A percentile compares a stretch with the other conserved stretches of the same genome.
Evolutionary conservation across 2,888 invertebrate species (phyloP).

Genomic region (Eumerus sabulonum): DNA sequence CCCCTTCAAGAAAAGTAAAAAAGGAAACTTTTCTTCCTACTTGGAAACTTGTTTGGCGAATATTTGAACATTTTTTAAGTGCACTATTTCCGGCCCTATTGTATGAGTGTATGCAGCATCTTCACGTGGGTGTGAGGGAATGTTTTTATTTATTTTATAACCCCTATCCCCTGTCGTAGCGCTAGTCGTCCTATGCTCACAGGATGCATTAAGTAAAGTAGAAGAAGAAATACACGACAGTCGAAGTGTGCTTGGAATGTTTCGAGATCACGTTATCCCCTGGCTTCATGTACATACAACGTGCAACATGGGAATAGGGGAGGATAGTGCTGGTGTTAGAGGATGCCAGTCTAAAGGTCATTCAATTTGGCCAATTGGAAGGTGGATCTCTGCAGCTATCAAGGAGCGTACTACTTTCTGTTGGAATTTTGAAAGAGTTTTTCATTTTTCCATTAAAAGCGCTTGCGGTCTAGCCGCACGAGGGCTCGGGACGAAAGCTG

Average conservation of each 20-base stretch:
- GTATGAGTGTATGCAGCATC: conserved; percentile 28
- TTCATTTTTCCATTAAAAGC: conserved; percentile 25
- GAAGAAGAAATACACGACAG: conserved; percentile 23
- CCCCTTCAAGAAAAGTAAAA: not conserved
- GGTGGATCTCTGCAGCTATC: not conserved
- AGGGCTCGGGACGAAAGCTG: conserved; percentile 37
- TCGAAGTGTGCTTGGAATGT: conserved; percentile 57
- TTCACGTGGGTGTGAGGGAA: conserved; percentile 22
- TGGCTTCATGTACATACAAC: conserved; percentile 47
- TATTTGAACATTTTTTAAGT: conserved; percentile 70
- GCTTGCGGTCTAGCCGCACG: conserved; percentile 18
- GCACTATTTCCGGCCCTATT: conserved; percentile 74
- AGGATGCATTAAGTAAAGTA: conserved; percentile 52
- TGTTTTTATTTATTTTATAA: conserved; percentile 59
- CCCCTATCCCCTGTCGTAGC: not conserved
- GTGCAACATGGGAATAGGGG: conserved; percentile 8
- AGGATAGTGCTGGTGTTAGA: not conserved
- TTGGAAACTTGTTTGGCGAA: conserved; percentile 50
- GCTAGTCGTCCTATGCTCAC: not conserved
- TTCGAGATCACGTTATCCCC: conserved; percentile 43
- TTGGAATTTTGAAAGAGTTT: conserved; percentile 26
- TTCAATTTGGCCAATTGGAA: conserved; percentile 30
- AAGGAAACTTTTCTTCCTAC: conserved; percentile 44
- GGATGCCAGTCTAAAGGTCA: conserved; percentile 47
- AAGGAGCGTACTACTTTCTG: conserved; percentile 23